A percentile compares a stretch with the other conserved stretches of the same genome.
These are phyloP conservation scores for Aptenodytes patagonicus DNA, from an alignment of 2,113 vertebrate genomes.

Conservation along the genomic window DNA sequence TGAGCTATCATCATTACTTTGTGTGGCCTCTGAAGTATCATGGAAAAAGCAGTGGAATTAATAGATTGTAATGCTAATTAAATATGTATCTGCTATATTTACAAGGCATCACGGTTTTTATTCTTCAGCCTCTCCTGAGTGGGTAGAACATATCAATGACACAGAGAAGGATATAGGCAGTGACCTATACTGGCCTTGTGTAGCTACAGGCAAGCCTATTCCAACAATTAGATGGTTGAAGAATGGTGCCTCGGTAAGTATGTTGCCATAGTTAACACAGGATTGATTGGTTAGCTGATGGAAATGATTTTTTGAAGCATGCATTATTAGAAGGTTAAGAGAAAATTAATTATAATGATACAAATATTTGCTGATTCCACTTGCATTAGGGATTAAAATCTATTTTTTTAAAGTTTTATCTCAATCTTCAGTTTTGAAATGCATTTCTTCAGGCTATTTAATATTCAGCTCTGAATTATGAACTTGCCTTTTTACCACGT, in stretches of 20 bases:
- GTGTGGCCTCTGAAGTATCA: not conserved
- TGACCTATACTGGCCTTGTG: conserved; percentile 88
- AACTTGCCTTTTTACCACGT: not conserved
- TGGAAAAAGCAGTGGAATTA: not conserved
- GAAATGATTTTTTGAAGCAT: not conserved
- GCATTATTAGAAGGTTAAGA: not conserved
- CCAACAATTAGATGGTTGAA: conserved; percentile 90
- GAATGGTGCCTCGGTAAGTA: conserved; percentile 84
- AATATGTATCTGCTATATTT: not conserved
- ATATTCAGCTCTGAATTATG: not conserved
- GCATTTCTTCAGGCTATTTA: not conserved
- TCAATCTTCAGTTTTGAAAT: not conserved
- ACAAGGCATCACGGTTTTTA: not conserved
- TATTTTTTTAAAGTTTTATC: not conserved
- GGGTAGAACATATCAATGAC: conserved; percentile 89
- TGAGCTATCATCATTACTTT: not conserved
- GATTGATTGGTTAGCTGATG: not conserved
- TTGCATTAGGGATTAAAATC: not conserved
- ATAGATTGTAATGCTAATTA: not conserved
- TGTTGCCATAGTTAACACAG: not conserved
- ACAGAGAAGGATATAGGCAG: conserved; percentile 88
- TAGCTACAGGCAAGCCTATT: conserved; percentile 87
- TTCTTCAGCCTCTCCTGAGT: conserved; percentile 87
- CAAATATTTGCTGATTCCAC: not conserved
- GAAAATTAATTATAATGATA: not conserved